phyloP scores from a whole-genome alignment of 2,888 invertebrate genomes.

The Athalia cordata region DNA sequence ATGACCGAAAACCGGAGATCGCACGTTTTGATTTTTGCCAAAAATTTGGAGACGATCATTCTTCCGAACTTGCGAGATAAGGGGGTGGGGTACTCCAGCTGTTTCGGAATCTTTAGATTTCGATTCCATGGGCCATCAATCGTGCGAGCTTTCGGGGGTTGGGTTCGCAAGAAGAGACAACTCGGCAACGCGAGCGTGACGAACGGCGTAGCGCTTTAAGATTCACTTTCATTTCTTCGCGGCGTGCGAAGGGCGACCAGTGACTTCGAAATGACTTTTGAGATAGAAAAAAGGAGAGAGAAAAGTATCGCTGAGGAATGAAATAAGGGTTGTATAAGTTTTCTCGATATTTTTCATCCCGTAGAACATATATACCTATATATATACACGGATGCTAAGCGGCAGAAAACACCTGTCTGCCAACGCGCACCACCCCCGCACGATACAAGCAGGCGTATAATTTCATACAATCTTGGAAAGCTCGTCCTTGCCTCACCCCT shows the following conservation, averaged over 20 bases:
- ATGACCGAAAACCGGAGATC: no score
- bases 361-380: neutral
- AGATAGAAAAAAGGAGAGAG: neutral
- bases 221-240: constrained; percentile 65
- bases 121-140: neutral
- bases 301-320: constrained; percentile 53
- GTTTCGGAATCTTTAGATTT: neutral
- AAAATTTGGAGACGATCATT: no score
- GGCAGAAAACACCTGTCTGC: constrained; percentile 43
- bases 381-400: constrained; percentile 7
- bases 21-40: no score
- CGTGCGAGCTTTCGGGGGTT: no score
- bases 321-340: constrained; percentile 62
- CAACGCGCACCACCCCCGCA: constrained; percentile 46
- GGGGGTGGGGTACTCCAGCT: neutral
- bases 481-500: constrained; percentile 47
- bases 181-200: constrained; percentile 53
- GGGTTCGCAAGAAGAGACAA: no score
- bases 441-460: constrained; percentile 64
- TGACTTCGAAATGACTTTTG: neutral
- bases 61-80: neutral
- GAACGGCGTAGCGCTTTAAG: constrained; percentile 61
- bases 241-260: constrained; percentile 41
- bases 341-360: constrained; percentile 61
- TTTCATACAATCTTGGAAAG: constrained; percentile 67